Evolutionary conservation across 1,140 invertebrate species (phyloP).

Genomic region (Caenorhabditis remanei): DNA sequence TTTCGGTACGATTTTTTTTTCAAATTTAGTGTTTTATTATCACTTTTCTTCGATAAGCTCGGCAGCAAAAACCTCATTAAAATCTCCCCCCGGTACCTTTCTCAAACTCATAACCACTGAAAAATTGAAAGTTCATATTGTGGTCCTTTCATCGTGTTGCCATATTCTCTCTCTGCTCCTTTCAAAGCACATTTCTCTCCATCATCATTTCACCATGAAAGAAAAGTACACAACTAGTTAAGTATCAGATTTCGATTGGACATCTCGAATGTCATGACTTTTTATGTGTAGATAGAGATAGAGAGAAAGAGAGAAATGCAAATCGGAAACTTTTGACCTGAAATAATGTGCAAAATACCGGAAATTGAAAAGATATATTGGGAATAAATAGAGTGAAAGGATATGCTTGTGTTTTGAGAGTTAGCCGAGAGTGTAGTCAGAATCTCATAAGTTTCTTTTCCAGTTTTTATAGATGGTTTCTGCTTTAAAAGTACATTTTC

Average conservation of each 20-base stretch:
- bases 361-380: not conserved
- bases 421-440: no score
- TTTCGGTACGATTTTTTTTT: no score
- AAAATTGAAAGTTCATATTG: no score
- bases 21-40: no score
- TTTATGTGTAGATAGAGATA: not conserved
- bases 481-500: not conserved
- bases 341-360: conserved; percentile 2
- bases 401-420: not conserved
- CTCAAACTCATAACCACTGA: no score
- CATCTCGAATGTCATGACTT: conserved; percentile 46
- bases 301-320: not conserved
- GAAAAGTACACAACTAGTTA: conserved; percentile 50
- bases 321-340: conserved; percentile 25
- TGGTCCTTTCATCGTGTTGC: not conserved
- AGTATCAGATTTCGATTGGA: conserved; percentile 34
- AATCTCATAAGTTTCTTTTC: not conserved
- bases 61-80: no score
- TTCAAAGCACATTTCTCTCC: conserved; percentile 1
- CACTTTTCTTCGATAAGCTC: no score
- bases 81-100: no score
- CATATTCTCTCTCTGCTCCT: not conserved
- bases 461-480: not conserved
- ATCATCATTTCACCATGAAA: not conserved
- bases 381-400: not conserved